Percentiles rank a stretch among this genome's conserved stretches.
phyloP scores from a whole-genome alignment of 2,797 vertebrate species.

The Dipus sagitta region DNA sequence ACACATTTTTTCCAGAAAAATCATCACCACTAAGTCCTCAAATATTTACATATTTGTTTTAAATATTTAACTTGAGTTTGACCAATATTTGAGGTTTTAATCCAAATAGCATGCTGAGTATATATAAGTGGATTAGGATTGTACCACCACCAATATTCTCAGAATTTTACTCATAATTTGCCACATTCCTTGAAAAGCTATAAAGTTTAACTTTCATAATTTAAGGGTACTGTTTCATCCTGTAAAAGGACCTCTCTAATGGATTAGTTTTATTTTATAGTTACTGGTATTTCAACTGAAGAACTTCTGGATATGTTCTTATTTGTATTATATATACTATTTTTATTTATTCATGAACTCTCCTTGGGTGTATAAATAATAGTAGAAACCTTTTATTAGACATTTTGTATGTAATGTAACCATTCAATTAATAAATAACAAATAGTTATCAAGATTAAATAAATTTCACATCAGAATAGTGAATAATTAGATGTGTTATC shows the following conservation, averaged over 20 bases:
- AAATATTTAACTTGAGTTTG: constrained; percentile 1
- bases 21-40: neutral
- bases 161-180: neutral
- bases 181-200: neutral
- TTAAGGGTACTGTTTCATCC: neutral
- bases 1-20: neutral
- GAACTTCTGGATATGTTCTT: neutral
- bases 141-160: neutral
- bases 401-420: neutral
- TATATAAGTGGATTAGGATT: neutral
- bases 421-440: neutral
- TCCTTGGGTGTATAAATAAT: neutral
- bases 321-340: neutral
- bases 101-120: neutral
- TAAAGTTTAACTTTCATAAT: neutral
- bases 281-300: neutral
- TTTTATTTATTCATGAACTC: neutral
- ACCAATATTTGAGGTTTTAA: neutral
- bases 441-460: neutral
- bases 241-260: neutral
- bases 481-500: neutral
- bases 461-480: neutral
- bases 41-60: neutral
- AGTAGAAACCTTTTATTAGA: neutral
- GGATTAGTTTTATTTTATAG: neutral